A percentile compares a stretch with the other conserved stretches of the same genome.
Conservation (phyloP, 2,888 invertebrate species). For the Phaonia tiefii region DNA sequence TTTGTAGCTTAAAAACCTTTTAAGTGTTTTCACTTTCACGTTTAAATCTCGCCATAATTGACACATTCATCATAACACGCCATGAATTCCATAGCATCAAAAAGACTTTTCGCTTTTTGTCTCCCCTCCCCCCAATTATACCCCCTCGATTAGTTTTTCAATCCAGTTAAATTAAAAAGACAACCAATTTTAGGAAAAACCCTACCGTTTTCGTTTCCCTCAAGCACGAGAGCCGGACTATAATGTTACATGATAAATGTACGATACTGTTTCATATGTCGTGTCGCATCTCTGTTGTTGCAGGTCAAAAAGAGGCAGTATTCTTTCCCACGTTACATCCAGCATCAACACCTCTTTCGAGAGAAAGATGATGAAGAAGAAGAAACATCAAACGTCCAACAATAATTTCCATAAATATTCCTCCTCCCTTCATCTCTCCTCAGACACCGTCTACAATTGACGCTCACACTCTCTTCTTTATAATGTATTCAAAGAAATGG, state of each 20-base stretch:
- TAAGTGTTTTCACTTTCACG: not conserved
- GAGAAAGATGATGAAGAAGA: conserved; percentile 45
- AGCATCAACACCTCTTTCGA: conserved; percentile 55
- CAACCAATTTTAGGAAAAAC: not conserved
- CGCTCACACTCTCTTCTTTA: conserved; percentile 46
- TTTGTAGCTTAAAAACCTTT: not conserved
- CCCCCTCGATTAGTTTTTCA: not conserved
- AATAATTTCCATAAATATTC: conserved; percentile 36
- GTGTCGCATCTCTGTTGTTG: not conserved
- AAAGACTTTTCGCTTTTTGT: not conserved
- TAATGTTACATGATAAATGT: conserved; percentile 9
- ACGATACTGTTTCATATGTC: not conserved
- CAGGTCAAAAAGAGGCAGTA: conserved; percentile 14
- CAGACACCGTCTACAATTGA: conserved; percentile 65
- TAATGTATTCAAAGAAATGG: conserved; percentile 77
- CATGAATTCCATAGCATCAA: not conserved
- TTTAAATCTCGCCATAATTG: not conserved
- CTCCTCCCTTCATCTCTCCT: conserved; percentile 29
- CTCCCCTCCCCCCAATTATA: not conserved
- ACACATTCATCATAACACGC: not conserved
- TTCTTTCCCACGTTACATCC: conserved; percentile 74
- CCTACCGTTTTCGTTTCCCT: not conserved
- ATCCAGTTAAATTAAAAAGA: not conserved
- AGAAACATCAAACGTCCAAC: conserved; percentile 47
- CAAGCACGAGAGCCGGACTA: not conserved